Evolutionary conservation across 2,113 vertebrate species (phyloP).

Genomic region (Neotragus pygmaeus): DNA sequence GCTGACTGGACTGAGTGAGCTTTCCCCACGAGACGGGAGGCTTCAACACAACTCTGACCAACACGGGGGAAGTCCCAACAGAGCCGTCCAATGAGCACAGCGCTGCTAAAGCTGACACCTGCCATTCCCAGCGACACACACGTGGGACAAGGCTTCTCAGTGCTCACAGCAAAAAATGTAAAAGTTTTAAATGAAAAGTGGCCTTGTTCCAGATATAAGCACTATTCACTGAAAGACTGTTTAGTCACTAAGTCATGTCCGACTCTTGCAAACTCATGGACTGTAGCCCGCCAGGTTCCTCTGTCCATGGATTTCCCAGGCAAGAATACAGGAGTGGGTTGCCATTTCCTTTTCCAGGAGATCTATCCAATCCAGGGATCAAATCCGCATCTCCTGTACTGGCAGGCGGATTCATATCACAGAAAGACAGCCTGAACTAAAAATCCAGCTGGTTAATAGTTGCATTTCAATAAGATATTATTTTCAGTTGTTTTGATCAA

Average conservation of each 20-base stretch:
- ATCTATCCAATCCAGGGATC: neutral
- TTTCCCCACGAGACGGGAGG: neutral
- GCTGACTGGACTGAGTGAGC: neutral
- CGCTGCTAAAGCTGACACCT: neutral
- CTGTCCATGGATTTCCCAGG: neutral
- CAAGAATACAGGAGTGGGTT: neutral
- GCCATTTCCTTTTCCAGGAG: neutral
- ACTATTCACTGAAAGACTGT: neutral
- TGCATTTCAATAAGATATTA: neutral
- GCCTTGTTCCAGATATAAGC: neutral
- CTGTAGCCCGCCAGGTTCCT: neutral
- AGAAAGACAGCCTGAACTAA: neutral
- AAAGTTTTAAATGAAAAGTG: neutral
- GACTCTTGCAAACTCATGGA: neutral
- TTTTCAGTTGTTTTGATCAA: neutral
- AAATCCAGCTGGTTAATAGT: neutral
- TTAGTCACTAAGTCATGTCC: neutral
- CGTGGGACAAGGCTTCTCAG: neutral
- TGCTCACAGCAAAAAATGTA: neutral
- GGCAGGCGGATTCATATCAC: neutral
- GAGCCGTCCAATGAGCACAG: neutral
- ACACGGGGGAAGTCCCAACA: fast-evolving
- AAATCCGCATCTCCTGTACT: neutral
- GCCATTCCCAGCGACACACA: neutral
- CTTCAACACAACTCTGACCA: neutral